Base-by-base conservation (phyloP, 2,888 invertebrate genomes). In the Phyllotreta cruciferae region DNA sequence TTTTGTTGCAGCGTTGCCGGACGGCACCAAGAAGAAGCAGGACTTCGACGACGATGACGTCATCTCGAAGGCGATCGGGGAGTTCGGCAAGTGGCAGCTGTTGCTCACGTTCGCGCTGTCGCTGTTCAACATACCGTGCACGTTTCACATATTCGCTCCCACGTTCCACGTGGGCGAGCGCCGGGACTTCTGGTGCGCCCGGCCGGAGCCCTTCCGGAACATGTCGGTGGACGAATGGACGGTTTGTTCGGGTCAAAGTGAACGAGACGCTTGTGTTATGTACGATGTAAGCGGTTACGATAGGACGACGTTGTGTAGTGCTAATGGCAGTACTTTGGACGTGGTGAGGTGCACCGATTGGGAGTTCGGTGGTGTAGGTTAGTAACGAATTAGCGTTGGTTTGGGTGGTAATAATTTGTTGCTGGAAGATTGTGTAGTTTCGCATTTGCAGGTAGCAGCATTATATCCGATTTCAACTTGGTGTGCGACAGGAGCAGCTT, bases 71-170 rank as follows among this genome's bases (percentile, higher is more conserved):
- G 83, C 88, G 49, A 89, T 91, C 71, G 92, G 92, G 1, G 87
- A 90, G 74, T 91, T 88, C 77, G 92, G 92, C 52, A 85, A 86
- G 69, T 92, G 91, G 91, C 92, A 92, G 80, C 82, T 90, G 64
- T 78, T 88, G 66, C 86, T 90, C 82, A 91, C 91, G 3, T 88
- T 91, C 75, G 82, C 91, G 47, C 81, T 92, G 66, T 89, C 91
- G 1, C 82, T 92, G 49, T 88, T 91, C 82, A 91, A 91, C 74
- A 86, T 92, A 73, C 91, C 91, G 1, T 91, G 91, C 80, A 92
- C 91, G 44, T 91, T 90, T 83, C 92, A 91, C 80, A 92, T 92
- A 75, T 90, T 89, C 79, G 85, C 89, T 56, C 88, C 90, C 41
- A 89, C 90, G 0, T 92, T 92, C 80, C 89, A 88, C 84, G 88